Base-by-base conservation (phyloP, 1,140 invertebrate genomes). In the Philotrypesis tridentata region DNA sequence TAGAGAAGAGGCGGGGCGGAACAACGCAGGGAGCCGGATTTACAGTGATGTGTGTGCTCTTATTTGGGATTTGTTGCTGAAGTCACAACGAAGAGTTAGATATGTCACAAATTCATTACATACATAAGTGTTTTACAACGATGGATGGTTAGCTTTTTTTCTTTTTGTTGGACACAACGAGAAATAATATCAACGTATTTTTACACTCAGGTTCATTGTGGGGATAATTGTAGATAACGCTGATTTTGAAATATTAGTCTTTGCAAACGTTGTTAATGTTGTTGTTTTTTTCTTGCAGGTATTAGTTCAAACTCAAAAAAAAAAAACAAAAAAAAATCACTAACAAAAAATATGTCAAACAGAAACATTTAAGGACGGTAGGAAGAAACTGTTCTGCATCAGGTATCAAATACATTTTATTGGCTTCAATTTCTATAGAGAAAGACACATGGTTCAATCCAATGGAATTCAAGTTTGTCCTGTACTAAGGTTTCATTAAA, bases 211-310 rank as follows among this genome's bases (percentile, higher is more conserved):
- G 27, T 37, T 23, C 12, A 79, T 79, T 79, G 71, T 70, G 17
- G 0, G 31, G 55, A 48, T 7, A n/a, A 5, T 68, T n/a, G n/a
- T n/a, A n/a, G n/a, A n/a, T 17, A 40, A 17, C 40, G 17, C 29
- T 29, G 25, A 68, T 77, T 29, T n/a, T n/a, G n/a, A 67, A 60
- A 31, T 14, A 79, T 79, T 79, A 79, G 77, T 79, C 60, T 7
- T 43, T 77, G 23, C 75, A 77, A 68, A 43, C 63, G n/a, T n/a
- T 77, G 75, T 77, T 77, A 77, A 68, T 48, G 21, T 37, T n/a
- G n/a, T n/a, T n/a, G n/a, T n/a, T n/a, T n/a, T n/a, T n/a, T 60
- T 74, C n/a, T 75, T 9, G 29, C 11, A n/a, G 6, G 12, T 67
- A 77, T 77, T 77, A 77, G 75, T 77, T 27, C 4, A 29, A 67